Evolutionary conservation across 2,888 invertebrate genomes (phyloP), one percentile per base, ranked within the genome.

Genomic region (Encarsia formosa): DNA sequence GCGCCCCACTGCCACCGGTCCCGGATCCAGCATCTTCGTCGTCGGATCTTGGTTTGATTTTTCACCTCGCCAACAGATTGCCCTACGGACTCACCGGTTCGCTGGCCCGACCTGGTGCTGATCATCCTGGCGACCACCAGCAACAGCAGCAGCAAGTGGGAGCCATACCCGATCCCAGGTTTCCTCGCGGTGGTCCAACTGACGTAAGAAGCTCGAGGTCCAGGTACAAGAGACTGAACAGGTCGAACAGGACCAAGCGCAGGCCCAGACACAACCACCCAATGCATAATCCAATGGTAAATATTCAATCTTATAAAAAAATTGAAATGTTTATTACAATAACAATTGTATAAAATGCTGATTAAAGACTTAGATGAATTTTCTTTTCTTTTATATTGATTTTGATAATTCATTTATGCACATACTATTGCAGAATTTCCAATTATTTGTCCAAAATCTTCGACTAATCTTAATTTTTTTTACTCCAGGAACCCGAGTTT

Each of bases 161-260:
- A n/a, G n/a, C n/a, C n/a, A 16, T 18, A 51, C 13, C 48, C 54
- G 18, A 59, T 19, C 43, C 39, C 5, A 31, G 44, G 41, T 41
- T 58, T 54, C 34, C 56, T 44, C 15, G 57, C 46, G 42, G 57
- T 45, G 43, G 55, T 39, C 11, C 54, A 31, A 32, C 57, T 40
- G 19, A 54, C 41, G 19, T 47, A 20, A 20, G 41, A 45, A 24
- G 31, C 54, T 39, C 56, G 51, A 37, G 55, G 52, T 40, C 51
- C 38, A 70, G 80, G 48, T 79, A 80, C 16, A 74, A 79, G 6
- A 79, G 80, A 65, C 74, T 82, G 20, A 81, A 81, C 61, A 75
- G 81, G 38, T 77, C 81, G 0, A 76, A 40, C 61, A 54, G 74
- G 35, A 61, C 65, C 13, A 75, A 75, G 60, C 59, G 72, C n/a